phyloP scores from a whole-genome alignment of 1,140 invertebrate genomes.

The Zaprionus ornatus region DNA sequence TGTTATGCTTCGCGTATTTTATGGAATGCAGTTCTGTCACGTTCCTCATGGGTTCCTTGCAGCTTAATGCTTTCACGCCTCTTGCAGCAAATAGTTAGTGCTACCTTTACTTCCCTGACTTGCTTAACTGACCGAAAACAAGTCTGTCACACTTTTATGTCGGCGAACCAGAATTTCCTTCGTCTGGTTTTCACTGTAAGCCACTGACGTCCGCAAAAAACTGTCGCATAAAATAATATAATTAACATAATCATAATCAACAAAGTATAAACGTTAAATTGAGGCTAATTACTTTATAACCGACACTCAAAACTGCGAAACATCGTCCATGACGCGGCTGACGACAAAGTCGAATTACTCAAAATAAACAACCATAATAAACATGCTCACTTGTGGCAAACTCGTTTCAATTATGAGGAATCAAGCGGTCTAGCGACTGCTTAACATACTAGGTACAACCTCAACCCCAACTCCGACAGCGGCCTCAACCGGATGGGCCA shows the following conservation, averaged over 20 bases:
- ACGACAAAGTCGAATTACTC: slow-evolving; percentile 50
- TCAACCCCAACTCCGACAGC: slow-evolving; percentile 11
- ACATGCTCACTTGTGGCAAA: slow-evolving; percentile 79
- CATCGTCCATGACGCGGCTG: slow-evolving; percentile 50
- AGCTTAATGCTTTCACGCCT: not conserved
- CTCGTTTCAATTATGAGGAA: slow-evolving; percentile 78
- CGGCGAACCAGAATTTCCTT: slow-evolving; percentile 58
- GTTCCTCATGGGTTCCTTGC: not conserved
- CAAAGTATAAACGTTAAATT: slow-evolving; percentile 82
- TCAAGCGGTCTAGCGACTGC: slow-evolving; percentile 42
- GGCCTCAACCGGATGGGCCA: slow-evolving; percentile 49
- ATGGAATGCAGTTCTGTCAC: not conserved
- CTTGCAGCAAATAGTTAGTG: slow-evolving; percentile 3
- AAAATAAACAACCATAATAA: slow-evolving; percentile 30
- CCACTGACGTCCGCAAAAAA: slow-evolving; percentile 49
- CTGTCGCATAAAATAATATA: slow-evolving; percentile 78
- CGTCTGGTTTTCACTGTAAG: slow-evolving; percentile 62
- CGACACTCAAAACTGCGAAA: slow-evolving; percentile 77
- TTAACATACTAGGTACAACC: slow-evolving; percentile 32
- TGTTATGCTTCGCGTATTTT: not conserved
- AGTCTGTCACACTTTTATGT: slow-evolving; percentile 72
- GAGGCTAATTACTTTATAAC: slow-evolving; percentile 82
- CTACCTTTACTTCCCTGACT: not conserved
- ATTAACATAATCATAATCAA: slow-evolving; percentile 83
- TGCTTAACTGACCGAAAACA: not conserved